Evolutionary conservation across 2,888 invertebrate species (phyloP), one percentile per base, ranked within the genome.

Genomic region (Hedya salicella): DNA sequence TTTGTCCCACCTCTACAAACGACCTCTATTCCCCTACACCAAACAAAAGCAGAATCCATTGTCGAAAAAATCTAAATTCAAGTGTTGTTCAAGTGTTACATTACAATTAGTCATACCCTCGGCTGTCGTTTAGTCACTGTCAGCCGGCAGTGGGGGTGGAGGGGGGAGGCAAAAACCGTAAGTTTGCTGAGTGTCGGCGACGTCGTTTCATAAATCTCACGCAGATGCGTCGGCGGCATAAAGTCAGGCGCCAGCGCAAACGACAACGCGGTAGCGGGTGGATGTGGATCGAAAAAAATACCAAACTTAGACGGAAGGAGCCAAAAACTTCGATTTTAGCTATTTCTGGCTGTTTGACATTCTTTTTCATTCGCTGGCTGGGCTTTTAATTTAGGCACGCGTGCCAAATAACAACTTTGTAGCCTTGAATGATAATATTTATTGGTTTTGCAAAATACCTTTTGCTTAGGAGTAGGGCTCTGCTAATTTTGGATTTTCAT

Each of bases 201-300:
- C 79, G 75, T 72, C 77, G 73, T 81, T 81, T 81, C 81, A 84
- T 84, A 84, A 85, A 85, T 85, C 85, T 85, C 77, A 69, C 75
- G 78, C 85, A 84, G 85, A 84, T 81, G 85, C 78, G 75, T 73
- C 74, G 74, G 74, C 75, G 75, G 76, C 71, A 75, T 77, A 75
- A 76, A 78, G 75, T 75, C 68, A 53, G 64, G 30, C 63, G 13
- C 5, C 39, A 46, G 59, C 36, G 53, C 21, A 46, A 46, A 9
- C 16, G 19, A 8, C 11, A 14, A 2, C 17, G 65, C 46, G 61
- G 25, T 0, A 54, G 74, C 69, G 69, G 42, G 11, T 3, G 6
- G 49, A 1, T n/a, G 14, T 25, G 21, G 6, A n/a, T n/a, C n/a
- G n/a, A n/a, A 3, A 25, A n/a, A 25, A 25, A 25, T 25, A 25